These are phyloP conservation scores for Philotrypesis tridentata DNA, from an alignment of 1,140 invertebrate species.

Conservation along the genomic window DNA sequence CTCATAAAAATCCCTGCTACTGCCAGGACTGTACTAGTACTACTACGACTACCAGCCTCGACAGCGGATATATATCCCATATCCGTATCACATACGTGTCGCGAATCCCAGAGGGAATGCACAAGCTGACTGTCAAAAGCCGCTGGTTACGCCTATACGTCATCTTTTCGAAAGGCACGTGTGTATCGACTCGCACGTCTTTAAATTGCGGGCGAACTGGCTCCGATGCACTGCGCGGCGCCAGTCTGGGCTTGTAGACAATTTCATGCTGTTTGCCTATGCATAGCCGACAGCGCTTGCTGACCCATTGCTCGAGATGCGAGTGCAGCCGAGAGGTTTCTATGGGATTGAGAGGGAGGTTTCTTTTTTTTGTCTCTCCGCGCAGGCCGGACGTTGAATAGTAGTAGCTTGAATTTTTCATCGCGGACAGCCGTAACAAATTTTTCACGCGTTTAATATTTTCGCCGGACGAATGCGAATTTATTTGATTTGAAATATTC, in stretches of 20 bases:
- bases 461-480: no score
- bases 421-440: no score
- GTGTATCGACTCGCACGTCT: not conserved
- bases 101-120: conserved; percentile 10
- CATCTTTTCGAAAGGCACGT: not conserved
- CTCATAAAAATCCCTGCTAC: conserved; percentile 29
- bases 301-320: conserved; percentile 16
- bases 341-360: not conserved
- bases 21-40: not conserved
- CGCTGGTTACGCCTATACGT: not conserved
- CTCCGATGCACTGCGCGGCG: no score
- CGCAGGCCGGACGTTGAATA: no score
- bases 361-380: not conserved
- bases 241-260: conserved; percentile 31
- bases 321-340: not conserved
- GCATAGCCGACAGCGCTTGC: conserved; percentile 45
- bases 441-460: no score
- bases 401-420: no score
- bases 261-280: conserved; percentile 56
- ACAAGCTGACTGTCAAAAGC: conserved; percentile 33
- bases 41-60: not conserved
- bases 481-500: no score
- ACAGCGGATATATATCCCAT: not conserved
- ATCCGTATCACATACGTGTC: not conserved
- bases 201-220: not conserved